Conservation (phyloP, 2,797 vertebrate genomes). For the Linurgus olivaceus region DNA sequence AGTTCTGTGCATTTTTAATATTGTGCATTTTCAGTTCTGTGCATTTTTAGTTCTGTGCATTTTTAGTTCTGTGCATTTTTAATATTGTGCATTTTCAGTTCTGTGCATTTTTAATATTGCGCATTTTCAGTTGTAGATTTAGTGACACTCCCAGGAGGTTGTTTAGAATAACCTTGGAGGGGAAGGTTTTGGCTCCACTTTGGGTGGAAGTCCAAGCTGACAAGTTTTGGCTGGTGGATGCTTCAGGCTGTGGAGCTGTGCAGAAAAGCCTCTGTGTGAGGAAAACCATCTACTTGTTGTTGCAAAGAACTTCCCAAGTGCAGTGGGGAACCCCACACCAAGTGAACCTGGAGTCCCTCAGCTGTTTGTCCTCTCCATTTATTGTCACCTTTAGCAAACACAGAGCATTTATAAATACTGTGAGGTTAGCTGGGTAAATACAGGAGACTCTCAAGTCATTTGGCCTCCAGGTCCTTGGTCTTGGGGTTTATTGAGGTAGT, state of each 20-base stretch:
- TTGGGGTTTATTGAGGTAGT: neutral
- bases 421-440: neutral
- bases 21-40: neutral
- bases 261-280: neutral
- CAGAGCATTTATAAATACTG: neutral
- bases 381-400: neutral
- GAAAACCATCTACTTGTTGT: accelerated
- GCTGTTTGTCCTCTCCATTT: neutral
- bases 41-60: neutral
- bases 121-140: neutral
- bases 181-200: neutral
- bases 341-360: neutral
- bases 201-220: neutral
- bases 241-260: neutral
- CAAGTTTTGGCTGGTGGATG: accelerated
- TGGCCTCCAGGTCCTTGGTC: neutral
- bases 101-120: neutral
- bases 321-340: neutral
- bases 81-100: neutral
- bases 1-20: neutral
- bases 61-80: neutral
- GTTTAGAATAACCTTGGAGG: accelerated
- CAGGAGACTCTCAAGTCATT: neutral
- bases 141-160: neutral
- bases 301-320: neutral